A percentile compares a stretch with the other conserved stretches of the same genome.
These are phyloP conservation scores for Chiridota heheva DNA, from an alignment of 35 echinoderm and acorn worm genomes.

Conservation along the genomic window DNA sequence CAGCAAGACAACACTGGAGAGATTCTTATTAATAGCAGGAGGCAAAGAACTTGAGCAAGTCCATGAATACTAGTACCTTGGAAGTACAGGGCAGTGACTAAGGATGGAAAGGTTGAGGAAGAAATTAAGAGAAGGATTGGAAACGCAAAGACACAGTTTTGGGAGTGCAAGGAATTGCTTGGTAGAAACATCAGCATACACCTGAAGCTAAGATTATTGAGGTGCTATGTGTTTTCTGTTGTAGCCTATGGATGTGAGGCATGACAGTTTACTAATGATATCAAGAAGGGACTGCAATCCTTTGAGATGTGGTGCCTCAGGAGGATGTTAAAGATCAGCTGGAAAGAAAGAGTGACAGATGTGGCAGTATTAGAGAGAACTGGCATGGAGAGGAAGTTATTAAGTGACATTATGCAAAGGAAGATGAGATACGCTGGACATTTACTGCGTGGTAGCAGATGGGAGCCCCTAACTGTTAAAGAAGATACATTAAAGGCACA, in stretches of 20 bases:
- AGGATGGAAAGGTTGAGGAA: not conserved
- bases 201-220: not conserved
- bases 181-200: not conserved
- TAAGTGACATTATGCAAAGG: constrained; percentile 4
- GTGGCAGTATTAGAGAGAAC: not conserved
- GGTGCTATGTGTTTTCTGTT: constrained; percentile 6
- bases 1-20: not conserved
- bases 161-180: not conserved
- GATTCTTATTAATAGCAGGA: not conserved
- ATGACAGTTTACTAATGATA: not conserved
- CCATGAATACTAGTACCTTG: not conserved
- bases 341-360: not conserved
- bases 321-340: not conserved
- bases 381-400: not conserved
- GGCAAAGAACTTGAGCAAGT: not conserved
- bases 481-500: constrained; percentile 11
- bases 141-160: not conserved
- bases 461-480: not conserved
- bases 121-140: not conserved
- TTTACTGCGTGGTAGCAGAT: not conserved
- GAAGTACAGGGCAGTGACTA: not conserved
- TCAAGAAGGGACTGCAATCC: not conserved
- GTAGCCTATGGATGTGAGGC: not conserved
- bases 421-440: not conserved
- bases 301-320: constrained; percentile 5